Evolutionary conservation across 2,888 invertebrate genomes (phyloP).

Genomic region (Philopedon plagiatum): DNA sequence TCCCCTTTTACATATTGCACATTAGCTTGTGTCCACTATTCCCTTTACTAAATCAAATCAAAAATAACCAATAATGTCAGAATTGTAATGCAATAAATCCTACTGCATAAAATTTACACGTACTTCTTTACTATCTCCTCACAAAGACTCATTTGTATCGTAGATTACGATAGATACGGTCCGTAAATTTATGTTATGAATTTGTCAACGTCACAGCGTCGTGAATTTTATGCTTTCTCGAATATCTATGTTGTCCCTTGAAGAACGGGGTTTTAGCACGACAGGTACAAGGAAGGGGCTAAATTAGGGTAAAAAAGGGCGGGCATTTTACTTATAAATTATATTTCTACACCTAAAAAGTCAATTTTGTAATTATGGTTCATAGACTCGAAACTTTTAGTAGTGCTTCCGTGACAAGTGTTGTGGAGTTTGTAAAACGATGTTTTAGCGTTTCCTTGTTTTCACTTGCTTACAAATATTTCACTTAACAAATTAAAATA

Average conservation of each 20-base stretch:
- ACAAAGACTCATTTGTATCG: slow-evolving; percentile 35
- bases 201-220: slow-evolving; percentile 44
- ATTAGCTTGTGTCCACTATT: background rate
- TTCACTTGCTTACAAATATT: too few species aligned
- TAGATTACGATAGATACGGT: slow-evolving; percentile 44
- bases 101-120: slow-evolving; percentile 29
- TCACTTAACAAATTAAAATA: background rate
- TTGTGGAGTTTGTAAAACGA: background rate
- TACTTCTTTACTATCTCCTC: slow-evolving; percentile 35
- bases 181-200: slow-evolving; percentile 48
- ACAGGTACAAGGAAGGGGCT: slow-evolving; percentile 24
- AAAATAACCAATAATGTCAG: background rate
- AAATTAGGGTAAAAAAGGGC: slow-evolving; percentile 23
- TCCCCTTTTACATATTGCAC: background rate
- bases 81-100: slow-evolving; percentile 11
- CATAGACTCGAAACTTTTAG: background rate
- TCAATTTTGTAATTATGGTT: slow-evolving; percentile 3
- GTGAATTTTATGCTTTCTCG: slow-evolving; percentile 28
- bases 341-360: slow-evolving; percentile 34
- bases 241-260: slow-evolving; percentile 37
- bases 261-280: slow-evolving; percentile 43
- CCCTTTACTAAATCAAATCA: background rate
- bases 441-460: background rate
- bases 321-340: slow-evolving; percentile 37
- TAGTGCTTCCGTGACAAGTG: slow-evolving; percentile 2